Evolutionary conservation across 2,888 invertebrate species (phyloP).

Genomic region (Meghimatium bilineatum): DNA sequence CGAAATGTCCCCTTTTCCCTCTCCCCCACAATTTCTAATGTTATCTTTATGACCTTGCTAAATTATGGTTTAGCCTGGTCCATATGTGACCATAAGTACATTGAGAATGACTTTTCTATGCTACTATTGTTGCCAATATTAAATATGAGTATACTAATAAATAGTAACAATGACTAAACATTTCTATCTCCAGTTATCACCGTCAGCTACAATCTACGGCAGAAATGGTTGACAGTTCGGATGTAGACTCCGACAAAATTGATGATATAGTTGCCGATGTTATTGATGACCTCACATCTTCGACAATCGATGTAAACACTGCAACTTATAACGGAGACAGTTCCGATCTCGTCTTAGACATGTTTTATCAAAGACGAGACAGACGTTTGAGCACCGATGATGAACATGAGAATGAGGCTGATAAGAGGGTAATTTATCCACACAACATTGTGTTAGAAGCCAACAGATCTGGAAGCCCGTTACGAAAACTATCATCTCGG

Average conservation of each 20-base stretch:
- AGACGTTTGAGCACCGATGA: slow-evolving; percentile 37
- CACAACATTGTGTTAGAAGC: slow-evolving; percentile 7
- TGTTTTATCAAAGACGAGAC: not conserved
- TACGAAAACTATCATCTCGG: slow-evolving; percentile 17
- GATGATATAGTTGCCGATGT: slow-evolving; percentile 24
- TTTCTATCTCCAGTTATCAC: slow-evolving; percentile 51
- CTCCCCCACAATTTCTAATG: too few relatives aligned
- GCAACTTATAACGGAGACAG: not conserved
- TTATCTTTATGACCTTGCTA: too few relatives aligned
- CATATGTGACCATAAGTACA: too few relatives aligned
- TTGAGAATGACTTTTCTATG: too few relatives aligned
- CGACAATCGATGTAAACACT: slow-evolving; percentile 35
- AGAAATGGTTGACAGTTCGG: slow-evolving; percentile 38
- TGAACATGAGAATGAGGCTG: slow-evolving; percentile 18
- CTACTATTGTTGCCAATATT: too few relatives aligned
- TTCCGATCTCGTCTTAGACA: slow-evolving; percentile 4
- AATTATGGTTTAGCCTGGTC: too few relatives aligned
- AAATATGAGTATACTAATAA: not conserved
- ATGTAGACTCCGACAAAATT: not conserved
- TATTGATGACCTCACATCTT: slow-evolving; percentile 5
- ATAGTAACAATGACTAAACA: not conserved
- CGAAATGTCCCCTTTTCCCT: too few relatives aligned
- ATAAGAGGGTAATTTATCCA: slow-evolving; percentile 23
- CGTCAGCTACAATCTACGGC: slow-evolving; percentile 51
- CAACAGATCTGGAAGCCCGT: not conserved